These are phyloP conservation scores for Stenurella melanura DNA, from an alignment of 2,888 invertebrate genomes.

Conservation along the genomic window DNA sequence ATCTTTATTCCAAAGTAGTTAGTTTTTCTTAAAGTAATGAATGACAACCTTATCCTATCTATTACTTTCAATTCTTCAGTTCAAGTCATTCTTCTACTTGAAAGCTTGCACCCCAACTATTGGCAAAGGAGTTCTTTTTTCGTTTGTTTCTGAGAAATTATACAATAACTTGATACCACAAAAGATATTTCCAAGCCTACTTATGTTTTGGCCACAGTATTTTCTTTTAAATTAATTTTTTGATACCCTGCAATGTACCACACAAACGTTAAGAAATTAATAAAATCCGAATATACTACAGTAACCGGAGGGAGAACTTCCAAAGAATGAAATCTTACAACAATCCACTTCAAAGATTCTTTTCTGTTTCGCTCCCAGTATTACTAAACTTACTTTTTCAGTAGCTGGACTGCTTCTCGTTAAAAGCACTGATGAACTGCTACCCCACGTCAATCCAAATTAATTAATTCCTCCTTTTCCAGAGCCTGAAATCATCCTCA, in stretches of 20 bases:
- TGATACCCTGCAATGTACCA: not conserved
- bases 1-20: too few species aligned
- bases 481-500: not conserved
- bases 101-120: too few species aligned
- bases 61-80: too few species aligned
- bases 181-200: not conserved
- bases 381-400: not conserved
- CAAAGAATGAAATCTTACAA: constrained; percentile 2
- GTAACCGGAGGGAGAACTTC: not conserved
- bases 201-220: not conserved
- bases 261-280: not conserved
- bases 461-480: not conserved
- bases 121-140: not conserved
- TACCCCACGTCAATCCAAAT: constrained; percentile 7
- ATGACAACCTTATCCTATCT: too few species aligned
- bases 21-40: too few species aligned
- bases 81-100: too few species aligned
- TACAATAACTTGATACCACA: not conserved
- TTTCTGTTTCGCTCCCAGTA: not conserved
- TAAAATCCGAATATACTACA: not conserved
- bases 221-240: not conserved
- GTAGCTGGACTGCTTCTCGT: not conserved
- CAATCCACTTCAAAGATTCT: not conserved
- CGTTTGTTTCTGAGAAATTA: not conserved
- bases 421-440: constrained; percentile 1